Evolutionary conservation across 2,797 vertebrate species (phyloP).

Genomic region (Pipistrellus nathusii): DNA sequence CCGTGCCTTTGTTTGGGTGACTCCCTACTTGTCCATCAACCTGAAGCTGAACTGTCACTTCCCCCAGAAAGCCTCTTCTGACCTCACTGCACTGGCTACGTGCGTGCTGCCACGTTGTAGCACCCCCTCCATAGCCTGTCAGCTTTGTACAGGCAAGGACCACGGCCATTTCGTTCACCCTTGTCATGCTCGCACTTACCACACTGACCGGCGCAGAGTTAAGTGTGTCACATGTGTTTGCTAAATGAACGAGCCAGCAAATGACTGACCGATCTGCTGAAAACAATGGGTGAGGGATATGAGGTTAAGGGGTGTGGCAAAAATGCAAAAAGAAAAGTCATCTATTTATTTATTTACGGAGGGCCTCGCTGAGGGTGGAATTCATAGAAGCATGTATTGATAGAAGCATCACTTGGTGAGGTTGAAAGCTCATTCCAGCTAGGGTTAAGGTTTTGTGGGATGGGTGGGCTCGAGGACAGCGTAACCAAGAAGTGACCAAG

Average conservation of each 20-base stretch:
- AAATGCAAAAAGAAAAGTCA: not conserved
- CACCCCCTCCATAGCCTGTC: not conserved
- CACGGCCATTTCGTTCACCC: not conserved
- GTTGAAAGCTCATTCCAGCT: constrained; percentile 32
- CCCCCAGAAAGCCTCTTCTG: constrained; percentile 40
- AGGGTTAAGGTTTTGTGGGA: not conserved
- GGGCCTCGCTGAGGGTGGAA: not conserved
- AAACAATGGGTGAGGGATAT: constrained; percentile 47
- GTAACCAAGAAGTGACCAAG: not conserved
- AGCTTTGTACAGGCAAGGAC: not conserved
- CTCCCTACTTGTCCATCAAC: not conserved
- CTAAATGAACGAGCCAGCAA: constrained; percentile 20
- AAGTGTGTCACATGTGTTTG: constrained; percentile 18
- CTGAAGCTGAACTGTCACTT: constrained; percentile 55
- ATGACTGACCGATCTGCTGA: constrained; percentile 23
- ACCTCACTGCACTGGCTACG: not conserved
- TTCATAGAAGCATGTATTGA: constrained; percentile 62
- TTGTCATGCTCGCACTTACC: not conserved
- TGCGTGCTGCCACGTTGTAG: not conserved
- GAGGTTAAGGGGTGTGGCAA: constrained; percentile 4
- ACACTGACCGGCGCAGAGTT: not conserved
- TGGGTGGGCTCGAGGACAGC: not conserved
- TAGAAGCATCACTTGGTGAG: constrained; percentile 37
- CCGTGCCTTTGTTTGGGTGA: constrained; percentile 2
- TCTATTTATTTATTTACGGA: constrained; percentile 59